Base-by-base conservation (phyloP, 64 coral and sea anemone species). In the Hydrozoanthus tunicans region DNA sequence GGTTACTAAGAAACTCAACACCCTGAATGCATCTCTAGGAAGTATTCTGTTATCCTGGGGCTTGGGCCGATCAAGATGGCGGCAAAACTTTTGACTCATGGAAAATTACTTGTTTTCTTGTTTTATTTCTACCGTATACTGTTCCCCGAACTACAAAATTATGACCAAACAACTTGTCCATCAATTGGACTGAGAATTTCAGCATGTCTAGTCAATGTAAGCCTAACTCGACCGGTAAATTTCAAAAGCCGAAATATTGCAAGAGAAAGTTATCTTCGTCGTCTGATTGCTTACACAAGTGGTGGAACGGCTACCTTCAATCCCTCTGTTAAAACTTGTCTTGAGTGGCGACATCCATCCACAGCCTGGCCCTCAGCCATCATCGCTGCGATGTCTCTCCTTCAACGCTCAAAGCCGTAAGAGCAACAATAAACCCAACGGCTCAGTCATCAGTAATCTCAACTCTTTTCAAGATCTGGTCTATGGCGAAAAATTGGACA, bases 401-500 rank as follows among this genome's bases (percentile, higher is more conserved):
- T 85, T 92, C 58, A 92, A 92, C 32, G 69, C 91, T 58, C 81
- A 85, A 85, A 85, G 91, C 72, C 9, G 84, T 57, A 27, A 63
- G 0, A 92, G 91, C 59, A 15, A 9, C 57, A 92, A 83, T 23
- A 85, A 75, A 83, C 56, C 62, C 3, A 79, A 68, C 53, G 69
- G 80, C 17, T 74, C 80, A 13, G 17, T 17, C n/a, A 68, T 58
- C 64, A 89, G 65, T 55, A 93, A 89, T 17, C 51, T 86, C 8
- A 72, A 25, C 5, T 80, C 64, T 56, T 90, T 94, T 82, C 86
- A 90, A 75, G 86, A 94, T 32, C 24, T 85, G 9, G 73, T 93
- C 57, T 89, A 90, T 73, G 70, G 78, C 58, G 82, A 94, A 11
- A 63, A 67, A n/a, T 70, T 94, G 73, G 93, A 94, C 76, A 64